Evolutionary conservation across 2,113 vertebrate genomes (phyloP), one percentile per base, ranked within the genome.

Genomic region (Cariama cristata): DNA sequence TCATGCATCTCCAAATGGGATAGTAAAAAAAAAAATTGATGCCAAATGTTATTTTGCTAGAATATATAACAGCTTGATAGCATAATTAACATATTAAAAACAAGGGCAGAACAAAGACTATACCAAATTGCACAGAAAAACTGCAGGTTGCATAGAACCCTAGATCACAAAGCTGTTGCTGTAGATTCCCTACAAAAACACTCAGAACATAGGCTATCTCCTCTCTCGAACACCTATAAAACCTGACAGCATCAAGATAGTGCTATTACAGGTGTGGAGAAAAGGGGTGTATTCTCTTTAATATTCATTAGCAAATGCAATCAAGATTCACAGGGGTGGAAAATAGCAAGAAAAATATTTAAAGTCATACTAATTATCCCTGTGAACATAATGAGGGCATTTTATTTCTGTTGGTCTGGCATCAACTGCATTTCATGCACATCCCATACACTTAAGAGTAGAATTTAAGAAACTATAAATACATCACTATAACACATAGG

Each of bases 1-100:
- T 95, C 40, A 64, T 75, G 87, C 73, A 87, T 90, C 84, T 94
- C 64, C 81, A 95, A 97, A 95, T 87, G 84, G 73, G 85, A 81
- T 44, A 89, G 64, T 55, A 35, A 71, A 90, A 92, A 83, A 91
- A 79, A 60, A 60, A 79, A n/a, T 5, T 18, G 1, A 93, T 77
- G 89, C 86, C 86, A 96, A 95, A 96, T 95, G 96, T 93, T 84
- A 76, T 94, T 95, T 89, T 91, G 68, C 80, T 63, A 86, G 68
- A 94, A 95, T 91, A 86, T n/a, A 11, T 45, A 84, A 74, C 67
- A 91, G 67, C 79, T 79, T 69, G 89, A 74, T 24, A 84, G 80
- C 60, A 74, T 84, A 94, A 96, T 97, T 97, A 95, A 79, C 74
- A 55, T 66, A 79, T 55, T 87, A 71, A 91, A 79, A 94, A 88